phyloP scores from a whole-genome alignment of 1,140 invertebrate genomes.

The Acromyrmex heyeri region DNA sequence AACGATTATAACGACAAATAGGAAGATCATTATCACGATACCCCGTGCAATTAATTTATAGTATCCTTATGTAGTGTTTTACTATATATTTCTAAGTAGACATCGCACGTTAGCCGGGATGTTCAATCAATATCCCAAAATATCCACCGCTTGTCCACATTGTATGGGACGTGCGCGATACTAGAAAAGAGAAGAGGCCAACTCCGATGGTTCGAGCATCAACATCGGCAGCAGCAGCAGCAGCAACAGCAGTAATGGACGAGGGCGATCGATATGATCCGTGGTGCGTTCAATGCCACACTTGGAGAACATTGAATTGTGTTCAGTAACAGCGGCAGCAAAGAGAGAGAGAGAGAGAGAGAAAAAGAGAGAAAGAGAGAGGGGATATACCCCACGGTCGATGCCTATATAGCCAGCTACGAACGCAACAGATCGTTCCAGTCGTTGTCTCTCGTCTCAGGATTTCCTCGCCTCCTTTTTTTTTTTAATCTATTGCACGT shows the following conservation, averaged over 20 bases:
- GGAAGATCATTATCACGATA: background rate
- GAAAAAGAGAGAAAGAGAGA: slow-evolving; percentile 59
- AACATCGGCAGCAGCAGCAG: background rate
- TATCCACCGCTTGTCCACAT: slow-evolving; percentile 12
- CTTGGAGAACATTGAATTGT: slow-evolving; percentile 76
- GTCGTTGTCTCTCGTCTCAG: slow-evolving; percentile 71
- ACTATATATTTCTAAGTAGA: background rate
- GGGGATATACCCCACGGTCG: slow-evolving; percentile 63
- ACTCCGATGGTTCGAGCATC: slow-evolving; percentile 29
- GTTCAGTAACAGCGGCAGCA: slow-evolving; percentile 31
- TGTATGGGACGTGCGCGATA: background rate
- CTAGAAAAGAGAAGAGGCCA: slow-evolving; percentile 35
- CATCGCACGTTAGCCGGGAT: slow-evolving; percentile 7
- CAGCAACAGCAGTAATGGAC: slow-evolving; percentile 8
- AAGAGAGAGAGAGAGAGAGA: slow-evolving; percentile 54
- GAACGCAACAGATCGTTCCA: slow-evolving; percentile 72
- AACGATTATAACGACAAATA: background rate
- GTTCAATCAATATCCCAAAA: slow-evolving; percentile 54
- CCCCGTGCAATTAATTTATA: background rate
- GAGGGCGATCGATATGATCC: slow-evolving; percentile 67
- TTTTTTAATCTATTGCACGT: background rate
- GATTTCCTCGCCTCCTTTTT: slow-evolving; percentile 69
- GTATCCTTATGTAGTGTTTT: background rate
- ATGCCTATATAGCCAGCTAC: slow-evolving; percentile 77
- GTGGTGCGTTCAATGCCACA: slow-evolving; percentile 69